phyloP scores from a whole-genome alignment of 2,888 invertebrate genomes.

The Trichogramma evanescens region DNA sequence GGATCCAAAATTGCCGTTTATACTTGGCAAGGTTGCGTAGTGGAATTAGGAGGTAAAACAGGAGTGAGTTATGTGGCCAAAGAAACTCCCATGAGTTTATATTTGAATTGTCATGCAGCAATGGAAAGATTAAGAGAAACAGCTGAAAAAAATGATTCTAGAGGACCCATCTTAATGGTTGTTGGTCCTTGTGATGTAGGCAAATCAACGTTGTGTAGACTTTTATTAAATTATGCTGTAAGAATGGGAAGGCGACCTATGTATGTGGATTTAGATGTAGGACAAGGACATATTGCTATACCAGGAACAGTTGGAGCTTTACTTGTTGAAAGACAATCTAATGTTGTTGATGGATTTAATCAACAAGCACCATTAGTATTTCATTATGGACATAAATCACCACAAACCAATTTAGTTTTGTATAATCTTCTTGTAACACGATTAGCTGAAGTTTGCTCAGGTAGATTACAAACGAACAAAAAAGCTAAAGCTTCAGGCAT shows the following conservation, averaged over 20 bases:
- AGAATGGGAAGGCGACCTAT: slow-evolving; percentile 82
- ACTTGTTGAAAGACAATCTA: slow-evolving; percentile 85
- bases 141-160: slow-evolving; percentile 66
- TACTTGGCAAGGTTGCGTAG: slow-evolving; percentile 89
- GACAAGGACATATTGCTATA: slow-evolving; percentile 86
- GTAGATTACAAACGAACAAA: slow-evolving; percentile 77
- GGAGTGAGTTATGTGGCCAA: slow-evolving; percentile 92
- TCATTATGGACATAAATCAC: slow-evolving; percentile 83
- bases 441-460: slow-evolving; percentile 78
- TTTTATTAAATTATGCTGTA: slow-evolving; percentile 92
- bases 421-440: slow-evolving; percentile 78
- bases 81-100: slow-evolving; percentile 94
- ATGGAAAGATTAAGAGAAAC: slow-evolving; percentile 81
- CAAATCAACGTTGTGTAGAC: slow-evolving; percentile 82
- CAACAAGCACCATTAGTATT: slow-evolving; percentile 88
- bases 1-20: slow-evolving; percentile 94
- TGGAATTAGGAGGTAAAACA: slow-evolving; percentile 80
- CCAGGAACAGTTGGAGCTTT: slow-evolving; percentile 88
- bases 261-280: slow-evolving; percentile 91
- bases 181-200: slow-evolving; percentile 96
- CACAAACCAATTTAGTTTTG: slow-evolving; percentile 67
- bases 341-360: slow-evolving; percentile 91
- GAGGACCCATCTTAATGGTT: slow-evolving; percentile 82
- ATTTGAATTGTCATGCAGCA: slow-evolving; percentile 91
- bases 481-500: slow-evolving; percentile 84